Evolutionary conservation across 2,888 invertebrate species (phyloP).

Genomic region (Xanthia icteritia): DNA sequence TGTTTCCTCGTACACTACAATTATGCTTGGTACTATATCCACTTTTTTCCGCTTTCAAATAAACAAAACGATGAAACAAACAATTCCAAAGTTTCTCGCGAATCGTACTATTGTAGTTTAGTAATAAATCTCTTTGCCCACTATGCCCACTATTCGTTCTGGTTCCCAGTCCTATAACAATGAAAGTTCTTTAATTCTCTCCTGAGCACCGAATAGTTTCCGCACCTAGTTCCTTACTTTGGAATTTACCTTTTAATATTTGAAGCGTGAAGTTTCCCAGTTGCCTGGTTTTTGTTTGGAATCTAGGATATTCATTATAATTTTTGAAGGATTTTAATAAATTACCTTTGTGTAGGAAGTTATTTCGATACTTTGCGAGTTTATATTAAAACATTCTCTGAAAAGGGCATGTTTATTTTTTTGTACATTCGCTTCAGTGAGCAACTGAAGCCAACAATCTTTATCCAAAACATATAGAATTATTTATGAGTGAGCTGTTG

Average conservation of each 20-base stretch:
- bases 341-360: conserved; percentile 24
- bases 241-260: conserved; percentile 54
- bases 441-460: not conserved
- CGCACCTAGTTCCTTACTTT: conserved; percentile 20
- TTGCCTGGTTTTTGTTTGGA: conserved; percentile 13
- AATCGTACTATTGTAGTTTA: conserved; percentile 25
- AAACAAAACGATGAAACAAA: conserved; percentile 42
- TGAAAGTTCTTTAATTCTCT: conserved; percentile 51
- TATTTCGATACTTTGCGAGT: conserved; percentile 23
- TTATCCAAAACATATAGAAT: conserved; percentile 28
- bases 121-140: conserved; percentile 41
- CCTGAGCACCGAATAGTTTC: conserved; percentile 39
- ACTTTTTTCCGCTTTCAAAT: conserved; percentile 3
- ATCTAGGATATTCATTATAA: conserved; percentile 12
- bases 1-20: not conserved
- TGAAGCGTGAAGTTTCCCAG: conserved; percentile 25
- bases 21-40: no score
- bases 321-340: conserved; percentile 42
- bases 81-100: conserved; percentile 31
- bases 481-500: not conserved
- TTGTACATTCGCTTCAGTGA: not conserved
- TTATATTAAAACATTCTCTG: conserved; percentile 13
- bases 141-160: conserved; percentile 18
- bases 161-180: conserved; percentile 19
- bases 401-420: conserved; percentile 15